Evolutionary conservation across 2,888 invertebrate genomes (phyloP).

Genomic region (Amblyteles armatorius): DNA sequence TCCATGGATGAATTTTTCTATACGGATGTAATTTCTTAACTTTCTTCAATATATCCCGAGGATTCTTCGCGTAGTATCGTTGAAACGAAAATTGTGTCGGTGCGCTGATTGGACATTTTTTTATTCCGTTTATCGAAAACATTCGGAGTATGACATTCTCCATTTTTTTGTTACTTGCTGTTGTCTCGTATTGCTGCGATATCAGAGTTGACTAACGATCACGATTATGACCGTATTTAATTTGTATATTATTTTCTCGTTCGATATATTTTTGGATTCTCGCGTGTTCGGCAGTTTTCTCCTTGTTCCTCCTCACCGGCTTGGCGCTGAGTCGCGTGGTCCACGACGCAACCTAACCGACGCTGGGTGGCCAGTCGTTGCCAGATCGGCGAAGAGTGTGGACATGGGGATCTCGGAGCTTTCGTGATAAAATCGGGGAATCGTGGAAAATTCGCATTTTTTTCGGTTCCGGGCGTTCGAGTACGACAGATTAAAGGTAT

Average conservation of each 20-base stretch:
- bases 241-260: neutral
- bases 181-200: conserved; percentile 4
- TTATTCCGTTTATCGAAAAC: conserved; percentile 24
- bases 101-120: neutral
- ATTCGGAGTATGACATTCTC: conserved; percentile 14
- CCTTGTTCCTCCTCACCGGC: neutral
- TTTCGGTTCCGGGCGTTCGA: neutral
- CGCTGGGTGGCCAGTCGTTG: neutral
- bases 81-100: conserved; percentile 25
- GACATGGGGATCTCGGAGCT: neutral
- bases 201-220: neutral
- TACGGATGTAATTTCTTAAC: conserved; percentile 72
- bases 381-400: neutral
- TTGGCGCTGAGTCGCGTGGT: neutral
- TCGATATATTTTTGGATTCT: neutral
- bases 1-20: conserved; percentile 77
- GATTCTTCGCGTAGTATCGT: conserved; percentile 28
- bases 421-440: neutral
- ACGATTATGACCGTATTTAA: neutral
- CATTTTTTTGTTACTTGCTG: neutral
- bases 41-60: conserved; percentile 24
- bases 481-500: neutral
- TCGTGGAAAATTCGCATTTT: neutral
- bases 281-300: neutral
- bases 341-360: neutral